phyloP scores from a whole-genome alignment of 2,888 invertebrate genomes.

The Smittia aterrima region DNA sequence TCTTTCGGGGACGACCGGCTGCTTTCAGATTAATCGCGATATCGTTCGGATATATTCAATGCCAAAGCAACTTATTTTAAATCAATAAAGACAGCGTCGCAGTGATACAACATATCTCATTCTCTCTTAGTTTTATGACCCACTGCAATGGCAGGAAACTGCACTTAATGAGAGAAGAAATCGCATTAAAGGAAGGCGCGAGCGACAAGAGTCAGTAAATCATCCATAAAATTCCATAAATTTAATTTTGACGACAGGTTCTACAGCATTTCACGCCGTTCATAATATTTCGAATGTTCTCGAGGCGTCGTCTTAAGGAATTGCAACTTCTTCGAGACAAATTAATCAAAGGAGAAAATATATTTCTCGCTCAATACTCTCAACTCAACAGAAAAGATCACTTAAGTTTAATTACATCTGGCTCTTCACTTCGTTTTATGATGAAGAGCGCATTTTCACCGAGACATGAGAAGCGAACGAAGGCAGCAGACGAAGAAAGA shows the following conservation, averaged over 20 bases:
- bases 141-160: conserved; percentile 16
- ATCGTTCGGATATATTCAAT: neutral
- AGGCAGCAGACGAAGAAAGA: conserved; percentile 11
- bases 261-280: conserved; percentile 29
- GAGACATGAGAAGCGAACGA: neutral
- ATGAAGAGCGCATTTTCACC: conserved; percentile 4
- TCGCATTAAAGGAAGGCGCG: neutral
- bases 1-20: neutral
- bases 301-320: conserved; percentile 28
- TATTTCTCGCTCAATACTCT: conserved; percentile 9
- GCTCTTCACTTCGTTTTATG: neutral
- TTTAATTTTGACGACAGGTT: conserved; percentile 32
- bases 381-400: conserved; percentile 7
- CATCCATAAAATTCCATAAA: conserved; percentile 39
- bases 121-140: conserved; percentile 22
- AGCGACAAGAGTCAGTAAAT: conserved; percentile 28
- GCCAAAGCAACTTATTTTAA: neutral
- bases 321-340: conserved; percentile 5
- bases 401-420: conserved; percentile 32
- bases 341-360: conserved; percentile 21
- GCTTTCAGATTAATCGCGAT: neutral
- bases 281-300: conserved; percentile 3
- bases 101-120: neutral
- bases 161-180: neutral
- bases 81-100: neutral